These are phyloP conservation scores for Halichoeres trimaculatus DNA, from an alignment of 2,113 vertebrate species.

Conservation along the genomic window DNA sequence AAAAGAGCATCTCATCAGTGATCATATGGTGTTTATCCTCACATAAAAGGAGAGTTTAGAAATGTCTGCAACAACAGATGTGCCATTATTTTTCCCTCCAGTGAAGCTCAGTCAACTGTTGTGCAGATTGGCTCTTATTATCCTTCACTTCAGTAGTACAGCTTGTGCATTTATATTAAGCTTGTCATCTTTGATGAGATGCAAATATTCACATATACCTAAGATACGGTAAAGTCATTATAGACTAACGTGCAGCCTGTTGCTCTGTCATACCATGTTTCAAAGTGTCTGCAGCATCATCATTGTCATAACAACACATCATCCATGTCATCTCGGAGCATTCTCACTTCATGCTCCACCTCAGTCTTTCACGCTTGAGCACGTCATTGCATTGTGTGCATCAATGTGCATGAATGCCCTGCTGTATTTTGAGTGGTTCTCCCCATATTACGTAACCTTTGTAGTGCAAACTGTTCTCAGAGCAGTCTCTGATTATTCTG, in stretches of 20 bases:
- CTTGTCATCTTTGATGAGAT: neutral
- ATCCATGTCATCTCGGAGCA: constrained; percentile 24
- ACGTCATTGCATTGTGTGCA: constrained; percentile 59
- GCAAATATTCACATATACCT: neutral
- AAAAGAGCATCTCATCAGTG: neutral
- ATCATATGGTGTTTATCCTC: neutral
- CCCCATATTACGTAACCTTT: constrained; percentile 58
- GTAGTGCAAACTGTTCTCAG: constrained; percentile 50
- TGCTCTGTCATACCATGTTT: constrained; percentile 1
- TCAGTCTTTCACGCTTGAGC: constrained; percentile 54
- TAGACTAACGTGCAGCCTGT: neutral
- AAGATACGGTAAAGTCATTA: neutral
- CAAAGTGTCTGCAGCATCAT: constrained; percentile 1
- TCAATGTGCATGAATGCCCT: constrained; percentile 64
- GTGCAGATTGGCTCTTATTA: constrained; percentile 8
- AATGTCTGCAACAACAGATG: constrained; percentile 20
- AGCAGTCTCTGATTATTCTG: constrained; percentile 29
- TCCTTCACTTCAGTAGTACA: constrained; percentile 13
- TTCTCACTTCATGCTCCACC: constrained; percentile 29
- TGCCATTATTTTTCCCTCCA: constrained; percentile 7
- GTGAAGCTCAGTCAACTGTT: constrained; percentile 12
- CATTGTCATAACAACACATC: constrained; percentile 18
- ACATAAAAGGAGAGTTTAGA: constrained; percentile 2
- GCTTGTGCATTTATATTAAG: neutral
- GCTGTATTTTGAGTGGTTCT: constrained; percentile 69